A percentile compares a stretch with the other conserved stretches of the same genome.
These are phyloP conservation scores for Pitangus sulphuratus DNA, from an alignment of 2,797 vertebrate species.

Conservation along the genomic window DNA sequence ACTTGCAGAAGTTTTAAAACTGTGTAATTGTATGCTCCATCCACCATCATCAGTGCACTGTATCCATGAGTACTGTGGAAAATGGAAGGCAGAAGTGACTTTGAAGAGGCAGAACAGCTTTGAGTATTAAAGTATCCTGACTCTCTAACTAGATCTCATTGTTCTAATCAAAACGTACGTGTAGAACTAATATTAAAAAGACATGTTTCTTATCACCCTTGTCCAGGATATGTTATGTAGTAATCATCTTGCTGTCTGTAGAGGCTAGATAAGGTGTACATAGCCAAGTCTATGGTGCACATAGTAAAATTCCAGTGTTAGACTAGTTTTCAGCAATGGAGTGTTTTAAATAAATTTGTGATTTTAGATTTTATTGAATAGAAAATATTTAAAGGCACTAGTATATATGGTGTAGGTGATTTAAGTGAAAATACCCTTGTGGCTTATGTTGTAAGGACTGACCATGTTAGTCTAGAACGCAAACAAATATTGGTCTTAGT, in stretches of 20 bases:
- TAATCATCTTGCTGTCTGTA: neutral
- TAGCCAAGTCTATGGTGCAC: fast-evolving
- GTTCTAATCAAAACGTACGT: neutral
- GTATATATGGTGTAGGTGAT: neutral
- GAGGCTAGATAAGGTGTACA: neutral
- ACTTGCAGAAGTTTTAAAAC: neutral
- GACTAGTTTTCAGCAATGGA: neutral
- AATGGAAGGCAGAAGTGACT: neutral
- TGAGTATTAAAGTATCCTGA: neutral
- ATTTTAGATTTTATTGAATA: neutral
- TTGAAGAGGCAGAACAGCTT: neutral
- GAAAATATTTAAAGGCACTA: neutral
- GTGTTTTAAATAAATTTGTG: neutral
- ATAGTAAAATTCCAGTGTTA: neutral
- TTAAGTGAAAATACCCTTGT: neutral
- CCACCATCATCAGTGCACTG: neutral
- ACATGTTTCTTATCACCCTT: neutral
- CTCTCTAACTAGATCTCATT: neutral
- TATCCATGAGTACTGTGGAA: neutral
- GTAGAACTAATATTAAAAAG: neutral
- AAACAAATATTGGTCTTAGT: neutral
- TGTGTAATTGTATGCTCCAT: fast-evolving
- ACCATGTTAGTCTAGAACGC: neutral
- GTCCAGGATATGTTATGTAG: neutral
- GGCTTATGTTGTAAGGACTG: neutral